Evolutionary conservation across 2,888 invertebrate species (phyloP).

Genomic region (Lathronympha strigana): DNA sequence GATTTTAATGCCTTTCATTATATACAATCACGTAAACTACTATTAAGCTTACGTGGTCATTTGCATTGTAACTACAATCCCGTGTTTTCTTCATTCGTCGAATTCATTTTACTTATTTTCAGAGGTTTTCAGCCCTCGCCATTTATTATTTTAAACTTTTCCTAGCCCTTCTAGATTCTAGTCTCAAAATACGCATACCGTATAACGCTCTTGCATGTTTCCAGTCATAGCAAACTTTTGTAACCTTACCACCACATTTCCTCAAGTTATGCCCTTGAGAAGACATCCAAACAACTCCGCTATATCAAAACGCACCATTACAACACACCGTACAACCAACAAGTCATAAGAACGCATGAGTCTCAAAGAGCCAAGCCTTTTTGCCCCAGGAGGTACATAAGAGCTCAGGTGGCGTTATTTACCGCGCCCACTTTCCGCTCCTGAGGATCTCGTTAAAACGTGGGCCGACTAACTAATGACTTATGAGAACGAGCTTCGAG

Average conservation of each 20-base stretch:
- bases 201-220: not conserved
- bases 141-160: too few species aligned
- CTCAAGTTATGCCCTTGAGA: slow-evolving; percentile 1
- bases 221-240: not conserved
- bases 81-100: too few species aligned
- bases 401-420: slow-evolving; percentile 44
- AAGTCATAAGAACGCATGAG: not conserved
- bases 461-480: slow-evolving; percentile 43
- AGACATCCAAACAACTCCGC: slow-evolving; percentile 18
- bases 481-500: slow-evolving; percentile 36
- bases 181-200: too few species aligned
- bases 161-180: too few species aligned
- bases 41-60: too few species aligned
- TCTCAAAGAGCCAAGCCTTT: not conserved
- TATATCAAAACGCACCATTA: slow-evolving; percentile 21
- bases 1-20: too few species aligned
- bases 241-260: not conserved
- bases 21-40: too few species aligned
- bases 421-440: slow-evolving; percentile 42
- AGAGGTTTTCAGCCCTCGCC: too few species aligned
- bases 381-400: slow-evolving; percentile 10
- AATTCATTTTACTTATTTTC: too few species aligned
- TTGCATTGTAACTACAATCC: too few species aligned
- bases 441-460: slow-evolving; percentile 44
- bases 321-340: not conserved